Percentiles rank a stretch among this genome's conserved stretches.
phyloP scores from a whole-genome alignment of 2,888 invertebrate species.

The Protophormia terraenovae region DNA sequence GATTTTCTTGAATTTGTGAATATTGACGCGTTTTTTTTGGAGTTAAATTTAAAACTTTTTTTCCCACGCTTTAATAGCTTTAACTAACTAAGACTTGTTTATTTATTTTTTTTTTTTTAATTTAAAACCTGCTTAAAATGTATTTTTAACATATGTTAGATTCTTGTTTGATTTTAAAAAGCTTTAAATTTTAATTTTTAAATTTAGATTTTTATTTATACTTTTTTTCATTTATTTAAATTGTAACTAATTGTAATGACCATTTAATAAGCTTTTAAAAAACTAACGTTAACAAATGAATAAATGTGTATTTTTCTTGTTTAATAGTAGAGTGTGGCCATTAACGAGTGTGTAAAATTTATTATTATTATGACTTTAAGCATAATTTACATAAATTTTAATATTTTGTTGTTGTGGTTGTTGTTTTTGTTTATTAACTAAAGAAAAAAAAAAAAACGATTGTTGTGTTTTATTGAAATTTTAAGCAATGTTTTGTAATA shows the following conservation, averaged over 20 bases:
- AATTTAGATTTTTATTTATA: not conserved
- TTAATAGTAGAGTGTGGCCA: slow-evolving; percentile 14
- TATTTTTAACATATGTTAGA: slow-evolving; percentile 58
- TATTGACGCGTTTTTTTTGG: slow-evolving; percentile 57
- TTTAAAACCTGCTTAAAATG: slow-evolving; percentile 53
- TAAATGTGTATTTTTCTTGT: not conserved
- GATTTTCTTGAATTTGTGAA: slow-evolving; percentile 58
- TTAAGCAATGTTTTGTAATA: slow-evolving; percentile 25
- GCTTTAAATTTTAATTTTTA: not conserved
- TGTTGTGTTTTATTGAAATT: slow-evolving; percentile 27
- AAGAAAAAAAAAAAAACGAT: no score
- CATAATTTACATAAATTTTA: slow-evolving; percentile 61
- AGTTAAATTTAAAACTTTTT: slow-evolving; percentile 22
- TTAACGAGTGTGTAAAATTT: slow-evolving; percentile 58
- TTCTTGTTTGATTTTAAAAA: not conserved
- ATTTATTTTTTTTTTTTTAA: slow-evolving; percentile 29
- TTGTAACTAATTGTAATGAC: slow-evolving; percentile 37
- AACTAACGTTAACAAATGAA: not conserved
- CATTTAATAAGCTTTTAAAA: not conserved
- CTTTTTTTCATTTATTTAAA: slow-evolving; percentile 4
- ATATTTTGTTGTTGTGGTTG: slow-evolving; percentile 1
- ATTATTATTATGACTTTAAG: slow-evolving; percentile 59
- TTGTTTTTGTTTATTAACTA: no score
- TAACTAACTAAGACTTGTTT: slow-evolving; percentile 23
- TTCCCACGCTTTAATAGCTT: slow-evolving; percentile 64